Percentiles rank a stretch among this genome's conserved stretches.
Evolutionary conservation across 1,140 invertebrate species (phyloP).

Genomic region (Hylaeus anthracinus): DNA sequence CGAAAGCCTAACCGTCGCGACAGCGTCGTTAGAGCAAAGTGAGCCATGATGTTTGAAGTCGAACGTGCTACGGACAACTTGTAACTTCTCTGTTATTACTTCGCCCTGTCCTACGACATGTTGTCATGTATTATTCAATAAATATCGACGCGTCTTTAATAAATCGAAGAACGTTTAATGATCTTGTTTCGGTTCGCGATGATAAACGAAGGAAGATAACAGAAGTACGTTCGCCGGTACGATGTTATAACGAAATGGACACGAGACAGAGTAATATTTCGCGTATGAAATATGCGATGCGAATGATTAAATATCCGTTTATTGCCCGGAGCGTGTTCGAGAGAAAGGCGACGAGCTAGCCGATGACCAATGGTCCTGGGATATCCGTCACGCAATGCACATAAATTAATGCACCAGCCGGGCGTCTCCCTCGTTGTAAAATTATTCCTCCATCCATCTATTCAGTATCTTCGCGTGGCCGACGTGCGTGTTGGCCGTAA

Average conservation of each 20-base stretch:
- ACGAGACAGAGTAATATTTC: background rate
- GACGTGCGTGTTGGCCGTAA: background rate
- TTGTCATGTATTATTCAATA: background rate
- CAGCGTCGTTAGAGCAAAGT: background rate
- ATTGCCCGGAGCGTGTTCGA: background rate
- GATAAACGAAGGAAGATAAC: background rate
- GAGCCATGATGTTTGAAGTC: background rate
- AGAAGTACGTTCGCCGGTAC: background rate
- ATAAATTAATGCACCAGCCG: slow-evolving; percentile 63
- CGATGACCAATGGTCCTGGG: slow-evolving; percentile 37
- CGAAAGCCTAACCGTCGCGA: background rate
- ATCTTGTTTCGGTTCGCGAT: background rate
- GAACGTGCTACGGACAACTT: background rate
- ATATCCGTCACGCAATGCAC: slow-evolving; percentile 56
- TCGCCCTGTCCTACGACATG: no score
- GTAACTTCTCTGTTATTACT: background rate
- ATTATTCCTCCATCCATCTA: slow-evolving; percentile 54
- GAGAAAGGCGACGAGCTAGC: slow-evolving; percentile 2
- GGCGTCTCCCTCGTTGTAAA: slow-evolving; percentile 54
- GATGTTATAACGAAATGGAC: background rate
- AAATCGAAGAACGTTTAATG: background rate
- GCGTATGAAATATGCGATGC: background rate
- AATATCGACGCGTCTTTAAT: background rate
- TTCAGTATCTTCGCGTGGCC: slow-evolving; percentile 33
- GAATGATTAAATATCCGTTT: slow-evolving; percentile 42